Conservation (phyloP, 1,140 invertebrate species). For the Steinernema feltiae region DNA sequence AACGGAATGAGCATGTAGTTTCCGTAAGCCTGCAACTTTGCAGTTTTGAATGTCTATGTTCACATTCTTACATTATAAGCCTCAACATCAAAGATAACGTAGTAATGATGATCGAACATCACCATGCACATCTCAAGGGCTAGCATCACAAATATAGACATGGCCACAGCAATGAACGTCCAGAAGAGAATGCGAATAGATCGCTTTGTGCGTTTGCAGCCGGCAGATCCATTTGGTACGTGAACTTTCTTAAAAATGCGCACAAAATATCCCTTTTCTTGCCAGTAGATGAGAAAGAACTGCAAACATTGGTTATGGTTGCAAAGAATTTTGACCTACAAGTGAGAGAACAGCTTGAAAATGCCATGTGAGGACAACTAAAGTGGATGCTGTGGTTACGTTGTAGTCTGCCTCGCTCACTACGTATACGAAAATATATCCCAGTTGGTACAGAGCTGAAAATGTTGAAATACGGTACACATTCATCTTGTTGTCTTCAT, state of each 20-base stretch:
- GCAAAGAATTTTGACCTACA: not conserved
- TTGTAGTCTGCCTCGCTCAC: not conserved
- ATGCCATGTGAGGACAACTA: not conserved
- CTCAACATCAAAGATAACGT: not conserved
- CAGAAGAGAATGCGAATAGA: not conserved
- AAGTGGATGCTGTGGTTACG: not conserved
- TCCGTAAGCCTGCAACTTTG: not conserved
- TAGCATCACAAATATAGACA: not conserved
- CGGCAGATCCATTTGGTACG: not conserved
- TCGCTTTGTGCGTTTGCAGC: not conserved
- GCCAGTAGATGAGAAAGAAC: conserved; percentile 1
- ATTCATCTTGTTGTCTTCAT: no score
- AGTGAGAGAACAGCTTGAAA: not conserved
- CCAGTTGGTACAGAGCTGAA: not conserved
- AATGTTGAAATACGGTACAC: not conserved
- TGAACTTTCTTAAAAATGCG: not conserved
- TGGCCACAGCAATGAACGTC: not conserved
- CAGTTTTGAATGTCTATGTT: not conserved
- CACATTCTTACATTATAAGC: not conserved
- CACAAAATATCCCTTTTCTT: not conserved
- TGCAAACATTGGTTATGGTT: not conserved
- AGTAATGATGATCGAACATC: not conserved
- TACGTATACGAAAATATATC: not conserved
- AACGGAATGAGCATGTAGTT: not conserved
- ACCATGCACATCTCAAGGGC: not conserved